Evolutionary conservation across 2,888 invertebrate species (phyloP), one percentile per base, ranked within the genome.

Genomic region (Mesorhabditis spiculigera): DNA sequence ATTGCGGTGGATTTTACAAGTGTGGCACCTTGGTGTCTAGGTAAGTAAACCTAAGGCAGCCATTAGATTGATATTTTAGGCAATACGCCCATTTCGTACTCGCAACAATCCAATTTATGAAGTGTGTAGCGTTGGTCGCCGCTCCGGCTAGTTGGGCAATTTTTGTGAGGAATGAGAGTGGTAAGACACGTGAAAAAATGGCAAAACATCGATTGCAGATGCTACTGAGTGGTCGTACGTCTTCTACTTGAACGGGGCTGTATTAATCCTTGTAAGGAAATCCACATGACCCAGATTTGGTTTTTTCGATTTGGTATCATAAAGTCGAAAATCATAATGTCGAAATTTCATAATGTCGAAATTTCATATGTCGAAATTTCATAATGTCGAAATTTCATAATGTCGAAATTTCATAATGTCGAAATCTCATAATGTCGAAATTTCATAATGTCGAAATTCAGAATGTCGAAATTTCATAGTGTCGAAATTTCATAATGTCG

Each of bases 1-100:
- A 83, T 70, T 81, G 82, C 50, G 82, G 82, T 5, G 83, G 82
- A n/a, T 83, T 83, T 73, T 83, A 83, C 70, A 83, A 83, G 69
- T 83, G 83, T 64, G 83, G 79, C 63, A 79, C 83, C 0, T 73
- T 83, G 50, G 78, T 79, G 5, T 74, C 81, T 62, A 71, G 82
- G 81, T 80, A 44, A 69, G 68, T 43, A 28, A 28, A 28, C 28
- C 3, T 28, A 28, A 28, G 28, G 28, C 28, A 28, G 28, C 28
- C 66, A 43, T 10, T n/a, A 66, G n/a, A 16, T 3, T 66, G 1
- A 13, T 5, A n/a, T 61, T 41, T 6, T n/a, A 77, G 78, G 13
- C 79, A 79, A 65, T 79, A 79, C 67, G 79, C 78, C 16, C 79
- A 79, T 45, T 80, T 82, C 63, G 79, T 82, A 5, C 71, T 82